Percentiles rank a stretch among this genome's conserved stretches.
phyloP scores from a whole-genome alignment of 2,797 vertebrate genomes.

The Pterois miles region DNA sequence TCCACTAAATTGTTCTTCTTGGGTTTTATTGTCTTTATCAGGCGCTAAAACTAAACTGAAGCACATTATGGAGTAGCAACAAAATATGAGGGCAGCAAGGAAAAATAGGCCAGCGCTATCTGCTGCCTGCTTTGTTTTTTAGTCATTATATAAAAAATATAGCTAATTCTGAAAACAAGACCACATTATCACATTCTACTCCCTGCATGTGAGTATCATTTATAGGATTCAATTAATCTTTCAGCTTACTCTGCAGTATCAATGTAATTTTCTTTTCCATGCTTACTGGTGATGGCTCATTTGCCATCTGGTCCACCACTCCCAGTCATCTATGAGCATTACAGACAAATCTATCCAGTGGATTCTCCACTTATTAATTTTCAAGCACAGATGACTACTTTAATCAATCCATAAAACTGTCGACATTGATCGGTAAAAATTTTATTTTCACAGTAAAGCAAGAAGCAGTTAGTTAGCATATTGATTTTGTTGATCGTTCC shows the following conservation, averaged over 20 bases:
- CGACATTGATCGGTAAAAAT: slow-evolving; percentile 8
- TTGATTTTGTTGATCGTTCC: slow-evolving; percentile 34
- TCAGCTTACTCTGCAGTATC: neutral
- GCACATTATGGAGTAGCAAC: neutral
- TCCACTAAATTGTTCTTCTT: slow-evolving; percentile 25
- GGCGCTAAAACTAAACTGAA: neutral
- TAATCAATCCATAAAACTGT: slow-evolving; percentile 15
- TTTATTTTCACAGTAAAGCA: slow-evolving; percentile 23
- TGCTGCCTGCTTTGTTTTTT: neutral
- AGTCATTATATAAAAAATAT: neutral
- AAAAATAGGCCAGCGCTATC: slow-evolving; percentile 11
- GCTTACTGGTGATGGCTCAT: slow-evolving; percentile 35
- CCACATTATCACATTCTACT: neutral
- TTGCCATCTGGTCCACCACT: slow-evolving; percentile 36
- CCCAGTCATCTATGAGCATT: neutral
- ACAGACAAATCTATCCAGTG: slow-evolving; percentile 14
- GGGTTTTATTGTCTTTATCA: slow-evolving; percentile 13
- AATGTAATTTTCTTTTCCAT: slow-evolving; percentile 39
- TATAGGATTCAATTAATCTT: slow-evolving; percentile 1
- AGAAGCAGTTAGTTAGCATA: slow-evolving; percentile 33
- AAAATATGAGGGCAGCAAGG: neutral
- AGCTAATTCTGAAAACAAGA: neutral
- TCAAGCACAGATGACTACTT: neutral
- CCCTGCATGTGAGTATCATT: neutral
- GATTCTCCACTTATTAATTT: slow-evolving; percentile 16